Base-by-base conservation (phyloP, 2,113 vertebrate genomes). In the Oryzias curvinotus region DNA sequence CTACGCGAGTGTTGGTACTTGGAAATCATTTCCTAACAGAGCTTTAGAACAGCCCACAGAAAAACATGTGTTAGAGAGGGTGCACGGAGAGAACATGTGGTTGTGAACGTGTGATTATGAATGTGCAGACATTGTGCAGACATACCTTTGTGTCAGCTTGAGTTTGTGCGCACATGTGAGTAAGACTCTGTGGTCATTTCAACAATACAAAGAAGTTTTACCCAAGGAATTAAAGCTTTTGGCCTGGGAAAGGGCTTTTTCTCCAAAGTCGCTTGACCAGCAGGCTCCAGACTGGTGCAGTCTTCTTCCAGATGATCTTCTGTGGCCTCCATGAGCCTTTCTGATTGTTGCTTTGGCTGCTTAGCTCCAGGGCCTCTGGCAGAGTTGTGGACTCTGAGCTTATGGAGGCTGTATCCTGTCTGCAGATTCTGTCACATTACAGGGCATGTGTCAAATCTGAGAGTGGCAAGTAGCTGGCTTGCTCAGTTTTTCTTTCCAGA, bases 371-470 rank as follows among this genome's bases (percentile, higher is more conserved):
- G 75, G 63, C 67, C 64, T 70, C 58, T 81, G 83, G 78, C 82
- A 75, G 62, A 49, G 46, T 41, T 49, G 67, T 62, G 16, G 46
- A 52, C 79, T 7, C 41, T 73, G 65, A 64, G 65, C 75, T 67
- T 78, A 77, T 56, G 18, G 21, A 65, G 77, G 74, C 74, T 55
- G 70, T 71, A 76, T 85, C 78, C 80, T 75, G 81, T 84, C 81
- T 82, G 73, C 68, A 71, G 18, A 66, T 59, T 81, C 65, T 78
- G 81, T 83, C 82, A 76, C 71, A 77, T 55, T 58, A 57, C 52
- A 71, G 80, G 68, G 82, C 76, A 82, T 84, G 80, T 85, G 87
- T 88, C 81, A 80, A 65, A 86, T 85, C 83, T 81, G 69, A 87
- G 62, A 80, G 60, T 72, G 83, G 84, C 71, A 85, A 73, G 65